These are phyloP conservation scores for Coremacera marginata DNA, from an alignment of 2,888 invertebrate species.

Conservation along the genomic window DNA sequence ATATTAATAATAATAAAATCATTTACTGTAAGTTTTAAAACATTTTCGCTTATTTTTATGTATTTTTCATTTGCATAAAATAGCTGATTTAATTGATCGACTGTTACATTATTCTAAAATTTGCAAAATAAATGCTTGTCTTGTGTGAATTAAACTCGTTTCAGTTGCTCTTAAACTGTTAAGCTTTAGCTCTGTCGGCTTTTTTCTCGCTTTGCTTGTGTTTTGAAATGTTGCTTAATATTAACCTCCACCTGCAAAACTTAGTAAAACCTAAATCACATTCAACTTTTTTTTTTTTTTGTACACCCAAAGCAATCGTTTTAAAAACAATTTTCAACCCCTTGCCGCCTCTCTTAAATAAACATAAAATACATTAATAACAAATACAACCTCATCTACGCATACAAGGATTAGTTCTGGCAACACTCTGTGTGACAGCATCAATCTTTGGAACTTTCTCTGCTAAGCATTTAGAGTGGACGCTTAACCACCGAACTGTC, in stretches of 20 bases:
- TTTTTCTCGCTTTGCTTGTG: not conserved
- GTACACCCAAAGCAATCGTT: not conserved
- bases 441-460: not conserved
- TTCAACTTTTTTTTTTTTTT: not conserved
- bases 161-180: not conserved
- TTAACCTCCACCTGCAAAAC: no score
- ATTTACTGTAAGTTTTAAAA: no score
- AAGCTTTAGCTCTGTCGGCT: not conserved
- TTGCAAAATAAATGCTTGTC: not conserved
- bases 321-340: not conserved
- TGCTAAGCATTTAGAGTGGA: not conserved
- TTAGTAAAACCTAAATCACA: conserved; percentile 33
- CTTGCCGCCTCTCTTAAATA: not conserved
- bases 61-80: no score
- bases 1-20: no score
- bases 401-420: not conserved
- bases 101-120: not conserved
- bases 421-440: not conserved
- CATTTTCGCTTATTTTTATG: not conserved
- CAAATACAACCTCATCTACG: not conserved
- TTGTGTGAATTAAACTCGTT: not conserved
- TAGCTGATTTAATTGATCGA: not conserved
- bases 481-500: conserved; percentile 37
- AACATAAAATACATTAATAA: not conserved
- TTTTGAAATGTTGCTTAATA: not conserved